A percentile compares a stretch with the other conserved stretches of the same genome.
phyloP scores from a whole-genome alignment of 2,113 vertebrate species.

The Gila orcuttii region DNA sequence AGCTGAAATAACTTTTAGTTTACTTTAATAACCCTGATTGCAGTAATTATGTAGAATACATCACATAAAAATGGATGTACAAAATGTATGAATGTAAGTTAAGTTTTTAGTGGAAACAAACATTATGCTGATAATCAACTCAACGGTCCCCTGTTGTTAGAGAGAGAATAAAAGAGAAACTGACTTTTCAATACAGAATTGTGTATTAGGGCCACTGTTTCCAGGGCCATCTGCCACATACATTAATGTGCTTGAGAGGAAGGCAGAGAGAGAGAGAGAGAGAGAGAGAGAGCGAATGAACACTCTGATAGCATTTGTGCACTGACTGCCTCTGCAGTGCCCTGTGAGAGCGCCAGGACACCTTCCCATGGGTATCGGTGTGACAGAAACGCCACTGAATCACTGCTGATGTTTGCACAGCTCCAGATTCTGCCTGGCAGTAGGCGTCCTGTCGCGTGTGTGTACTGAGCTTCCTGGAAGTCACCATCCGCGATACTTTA shows the following conservation, averaged over 20 bases:
- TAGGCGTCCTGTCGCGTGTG: not conserved
- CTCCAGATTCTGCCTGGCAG: not conserved
- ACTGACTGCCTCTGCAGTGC: slow-evolving; percentile 21
- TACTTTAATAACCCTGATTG: not conserved
- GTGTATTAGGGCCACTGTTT: slow-evolving; percentile 29
- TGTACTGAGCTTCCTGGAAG: not conserved
- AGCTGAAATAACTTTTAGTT: not conserved
- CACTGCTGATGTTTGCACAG: slow-evolving; percentile 20
- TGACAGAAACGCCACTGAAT: not conserved
- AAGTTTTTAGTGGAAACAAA: not conserved
- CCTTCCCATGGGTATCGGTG: slow-evolving; percentile 7
- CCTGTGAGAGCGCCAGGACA: slow-evolving; percentile 36
- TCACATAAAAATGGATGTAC: not conserved
- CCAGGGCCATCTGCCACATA: slow-evolving; percentile 45
- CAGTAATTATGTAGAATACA: not conserved
- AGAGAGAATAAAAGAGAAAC: not conserved
- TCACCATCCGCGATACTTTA: not conserved
- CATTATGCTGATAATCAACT: not conserved
- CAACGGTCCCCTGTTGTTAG: not conserved
- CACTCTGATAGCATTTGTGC: slow-evolving; percentile 38
- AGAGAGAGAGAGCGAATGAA: not conserved
- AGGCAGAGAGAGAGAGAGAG: slow-evolving; percentile 17
- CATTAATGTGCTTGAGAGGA: slow-evolving; percentile 51
- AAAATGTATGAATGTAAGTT: not conserved
- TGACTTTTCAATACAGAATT: slow-evolving; percentile 13